Conservation (phyloP, 2,113 vertebrate genomes). For the Diadophis punctatus region DNA sequence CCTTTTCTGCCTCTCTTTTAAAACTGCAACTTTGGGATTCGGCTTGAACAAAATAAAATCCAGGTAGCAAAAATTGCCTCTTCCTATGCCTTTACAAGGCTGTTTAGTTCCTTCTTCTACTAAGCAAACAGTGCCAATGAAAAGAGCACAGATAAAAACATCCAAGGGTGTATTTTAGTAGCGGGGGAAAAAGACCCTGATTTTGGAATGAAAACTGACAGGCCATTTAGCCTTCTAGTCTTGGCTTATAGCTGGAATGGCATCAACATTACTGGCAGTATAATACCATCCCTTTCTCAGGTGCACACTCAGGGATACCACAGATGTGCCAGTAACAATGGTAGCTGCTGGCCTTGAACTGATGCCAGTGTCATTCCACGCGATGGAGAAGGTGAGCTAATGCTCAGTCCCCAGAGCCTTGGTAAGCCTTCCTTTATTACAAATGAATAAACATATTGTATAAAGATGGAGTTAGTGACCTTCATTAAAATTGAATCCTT, state of each 20-base stretch:
- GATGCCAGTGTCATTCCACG: neutral
- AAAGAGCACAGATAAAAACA: neutral
- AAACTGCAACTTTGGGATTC: neutral
- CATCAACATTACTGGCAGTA: neutral
- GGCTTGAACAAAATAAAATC: constrained; percentile 12
- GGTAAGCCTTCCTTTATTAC: neutral
- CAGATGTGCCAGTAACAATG: neutral
- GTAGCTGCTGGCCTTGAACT: neutral
- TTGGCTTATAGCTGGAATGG: neutral
- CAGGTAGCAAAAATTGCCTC: neutral
- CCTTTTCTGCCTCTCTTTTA: neutral
- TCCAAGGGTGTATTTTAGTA: neutral
- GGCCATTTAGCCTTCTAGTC: neutral
- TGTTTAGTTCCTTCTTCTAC: neutral
- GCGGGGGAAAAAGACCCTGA: neutral
- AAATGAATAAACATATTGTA: neutral
- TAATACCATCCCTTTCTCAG: neutral
- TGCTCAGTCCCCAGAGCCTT: neutral
- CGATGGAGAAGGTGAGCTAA: neutral
- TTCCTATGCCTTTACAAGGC: neutral
- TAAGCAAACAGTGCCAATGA: neutral
- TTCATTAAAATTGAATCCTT: neutral
- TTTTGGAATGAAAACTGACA: neutral
- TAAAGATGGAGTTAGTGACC: neutral
- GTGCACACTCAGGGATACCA: neutral